phyloP scores from a whole-genome alignment of 1,140 invertebrate species.

The Microvelia longipes region DNA sequence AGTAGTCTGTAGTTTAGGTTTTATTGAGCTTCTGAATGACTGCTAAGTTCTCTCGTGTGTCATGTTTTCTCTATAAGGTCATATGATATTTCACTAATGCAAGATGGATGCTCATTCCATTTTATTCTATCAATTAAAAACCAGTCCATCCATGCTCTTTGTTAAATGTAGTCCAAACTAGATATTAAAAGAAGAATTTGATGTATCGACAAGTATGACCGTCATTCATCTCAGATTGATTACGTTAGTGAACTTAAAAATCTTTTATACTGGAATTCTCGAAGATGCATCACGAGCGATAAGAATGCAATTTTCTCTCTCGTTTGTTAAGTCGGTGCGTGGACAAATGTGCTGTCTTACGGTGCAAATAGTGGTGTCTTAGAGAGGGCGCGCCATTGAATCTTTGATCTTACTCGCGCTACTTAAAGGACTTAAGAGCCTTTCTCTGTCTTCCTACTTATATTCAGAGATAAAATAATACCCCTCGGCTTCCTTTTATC shows the following conservation, averaged over 20 bases:
- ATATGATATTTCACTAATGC: not conserved
- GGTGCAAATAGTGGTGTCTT: not conserved
- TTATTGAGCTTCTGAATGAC: too few species aligned
- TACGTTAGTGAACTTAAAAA: not conserved
- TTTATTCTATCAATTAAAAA: not conserved
- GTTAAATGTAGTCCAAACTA: not conserved
- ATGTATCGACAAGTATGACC: not conserved
- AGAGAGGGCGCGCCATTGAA: not conserved
- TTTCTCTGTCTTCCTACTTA: not conserved
- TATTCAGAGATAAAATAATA: not conserved
- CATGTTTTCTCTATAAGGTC: not conserved
- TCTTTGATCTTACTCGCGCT: not conserved
- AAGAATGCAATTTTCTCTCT: not conserved
- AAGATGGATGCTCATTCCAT: not conserved
- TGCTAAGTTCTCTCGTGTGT: too few species aligned
- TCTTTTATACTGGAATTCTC: not conserved
- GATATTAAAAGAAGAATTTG: not conserved
- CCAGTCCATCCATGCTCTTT: not conserved
- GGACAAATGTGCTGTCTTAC: not conserved
- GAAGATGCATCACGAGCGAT: not conserved
- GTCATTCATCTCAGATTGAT: not conserved
- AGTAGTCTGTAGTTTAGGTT: too few species aligned
- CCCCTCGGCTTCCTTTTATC: not conserved
- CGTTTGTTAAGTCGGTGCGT: not conserved
- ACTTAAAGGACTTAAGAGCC: not conserved